phyloP scores from a whole-genome alignment of 2,113 vertebrate genomes.

The Anolis carolinensis region DNA sequence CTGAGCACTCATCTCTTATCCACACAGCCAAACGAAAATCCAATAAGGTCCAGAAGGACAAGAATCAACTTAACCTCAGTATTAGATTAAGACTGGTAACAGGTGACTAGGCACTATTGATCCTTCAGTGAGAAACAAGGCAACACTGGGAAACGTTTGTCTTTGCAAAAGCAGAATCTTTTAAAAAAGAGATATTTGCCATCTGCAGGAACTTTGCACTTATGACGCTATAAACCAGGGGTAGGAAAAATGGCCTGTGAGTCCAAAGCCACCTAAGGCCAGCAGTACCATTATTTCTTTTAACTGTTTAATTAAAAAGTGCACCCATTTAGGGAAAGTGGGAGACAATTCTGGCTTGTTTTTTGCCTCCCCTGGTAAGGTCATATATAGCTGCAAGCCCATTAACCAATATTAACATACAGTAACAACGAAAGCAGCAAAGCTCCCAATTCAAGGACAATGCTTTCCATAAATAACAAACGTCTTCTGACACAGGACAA shows the following conservation, averaged over 20 bases:
- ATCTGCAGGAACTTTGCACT: too few relatives aligned
- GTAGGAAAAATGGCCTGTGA: too few relatives aligned
- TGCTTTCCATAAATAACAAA: not conserved
- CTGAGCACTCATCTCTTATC: accelerated
- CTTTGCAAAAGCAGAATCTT: not conserved
- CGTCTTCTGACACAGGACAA: not conserved
- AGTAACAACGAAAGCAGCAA: not conserved
- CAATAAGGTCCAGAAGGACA: not conserved
- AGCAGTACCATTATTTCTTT: too few relatives aligned
- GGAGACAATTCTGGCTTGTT: not conserved
- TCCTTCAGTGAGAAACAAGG: too few relatives aligned
- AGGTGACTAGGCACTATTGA: not conserved
- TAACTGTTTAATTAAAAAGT: too few relatives aligned
- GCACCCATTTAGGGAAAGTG: too few relatives aligned
- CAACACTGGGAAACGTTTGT: not conserved
- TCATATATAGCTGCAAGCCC: too few relatives aligned
- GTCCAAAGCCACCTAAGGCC: too few relatives aligned
- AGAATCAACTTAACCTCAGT: not conserved
- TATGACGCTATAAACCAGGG: too few relatives aligned
- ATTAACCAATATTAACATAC: not conserved
- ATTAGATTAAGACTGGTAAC: not conserved
- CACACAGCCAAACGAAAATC: accelerated
- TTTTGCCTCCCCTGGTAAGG: not conserved
- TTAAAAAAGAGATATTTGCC: not conserved
- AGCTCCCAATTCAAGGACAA: not conserved